Evolutionary conservation across 2,888 invertebrate genomes (phyloP).

Genomic region (Trichogramma dendrolimi): DNA sequence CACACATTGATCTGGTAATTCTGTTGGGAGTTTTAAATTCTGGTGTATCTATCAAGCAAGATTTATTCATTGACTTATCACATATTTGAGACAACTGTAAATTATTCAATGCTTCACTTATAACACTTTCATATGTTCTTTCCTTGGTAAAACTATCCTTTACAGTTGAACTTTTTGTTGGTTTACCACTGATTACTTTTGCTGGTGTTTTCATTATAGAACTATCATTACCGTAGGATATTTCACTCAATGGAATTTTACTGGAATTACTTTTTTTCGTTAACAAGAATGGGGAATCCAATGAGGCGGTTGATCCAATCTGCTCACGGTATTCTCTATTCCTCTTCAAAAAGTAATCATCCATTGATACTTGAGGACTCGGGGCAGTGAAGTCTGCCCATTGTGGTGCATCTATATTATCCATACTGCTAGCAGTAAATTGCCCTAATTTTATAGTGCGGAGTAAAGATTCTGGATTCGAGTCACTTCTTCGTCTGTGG

Average conservation of each 20-base stretch:
- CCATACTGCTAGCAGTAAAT: slow-evolving; percentile 27
- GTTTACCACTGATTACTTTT: not conserved
- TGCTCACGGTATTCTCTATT: slow-evolving; percentile 28
- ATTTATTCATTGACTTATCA: slow-evolving; percentile 25
- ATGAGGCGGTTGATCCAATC: not conserved
- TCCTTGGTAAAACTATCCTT: slow-evolving; percentile 16
- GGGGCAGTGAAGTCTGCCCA: slow-evolving; percentile 39
- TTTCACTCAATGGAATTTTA: slow-evolving; percentile 13
- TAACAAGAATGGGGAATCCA: slow-evolving; percentile 7
- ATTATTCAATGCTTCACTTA: slow-evolving; percentile 33
- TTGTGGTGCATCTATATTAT: slow-evolving; percentile 39
- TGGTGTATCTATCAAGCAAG: slow-evolving; percentile 22
- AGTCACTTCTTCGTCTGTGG: not conserved
- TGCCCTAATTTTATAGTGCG: not conserved
- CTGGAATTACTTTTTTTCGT: slow-evolving; percentile 1
- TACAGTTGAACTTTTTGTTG: slow-evolving; percentile 7
- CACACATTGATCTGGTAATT: slow-evolving; percentile 29
- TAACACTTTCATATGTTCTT: slow-evolving; percentile 34
- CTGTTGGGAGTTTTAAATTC: slow-evolving; percentile 29
- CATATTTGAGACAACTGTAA: slow-evolving; percentile 32
- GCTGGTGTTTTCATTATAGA: slow-evolving; percentile 16
- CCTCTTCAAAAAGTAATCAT: slow-evolving; percentile 36
- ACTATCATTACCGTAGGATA: slow-evolving; percentile 4
- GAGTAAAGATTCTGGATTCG: not conserved
- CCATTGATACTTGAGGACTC: slow-evolving; percentile 34